A percentile compares a stretch with the other conserved stretches of the same genome.
Evolutionary conservation across 2,888 invertebrate genomes (phyloP).

Genomic region (Sceliomorpha sp.): DNA sequence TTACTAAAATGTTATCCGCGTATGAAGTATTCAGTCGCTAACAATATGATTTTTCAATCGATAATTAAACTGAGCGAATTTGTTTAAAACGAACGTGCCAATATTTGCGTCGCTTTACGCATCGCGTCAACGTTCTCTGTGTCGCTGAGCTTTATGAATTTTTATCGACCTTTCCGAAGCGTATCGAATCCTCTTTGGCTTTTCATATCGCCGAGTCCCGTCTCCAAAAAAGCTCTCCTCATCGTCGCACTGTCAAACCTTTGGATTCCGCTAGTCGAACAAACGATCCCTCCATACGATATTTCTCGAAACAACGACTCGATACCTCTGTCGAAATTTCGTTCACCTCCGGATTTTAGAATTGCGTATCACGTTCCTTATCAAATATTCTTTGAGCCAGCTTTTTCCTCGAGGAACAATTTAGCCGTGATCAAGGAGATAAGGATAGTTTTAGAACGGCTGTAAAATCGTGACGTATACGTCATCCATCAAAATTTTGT

Average conservation of each 20-base stretch:
- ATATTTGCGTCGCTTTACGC: conserved; percentile 1
- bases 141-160: conserved; percentile 9
- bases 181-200: conserved; percentile 11
- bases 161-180: conserved; percentile 7
- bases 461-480: too few relatives aligned
- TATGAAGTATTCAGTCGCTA: not conserved
- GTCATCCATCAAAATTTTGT: too few relatives aligned
- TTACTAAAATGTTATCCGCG: conserved; percentile 2
- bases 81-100: conserved; percentile 8
- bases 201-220: not conserved
- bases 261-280: too few relatives aligned
- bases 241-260: conserved; percentile 1
- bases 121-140: conserved; percentile 4
- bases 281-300: too few relatives aligned
- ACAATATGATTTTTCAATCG: not conserved
- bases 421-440: too few relatives aligned
- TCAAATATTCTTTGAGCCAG: too few relatives aligned
- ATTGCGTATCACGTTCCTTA: too few relatives aligned
- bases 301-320: too few relatives aligned
- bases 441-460: too few relatives aligned
- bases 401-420: too few relatives aligned
- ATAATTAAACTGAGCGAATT: not conserved
- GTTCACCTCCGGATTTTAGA: too few relatives aligned
- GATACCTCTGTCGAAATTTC: too few relatives aligned
- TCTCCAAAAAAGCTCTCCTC: not conserved